Base-by-base conservation (phyloP, 2,113 vertebrate species). In the Scomber japonicus region DNA sequence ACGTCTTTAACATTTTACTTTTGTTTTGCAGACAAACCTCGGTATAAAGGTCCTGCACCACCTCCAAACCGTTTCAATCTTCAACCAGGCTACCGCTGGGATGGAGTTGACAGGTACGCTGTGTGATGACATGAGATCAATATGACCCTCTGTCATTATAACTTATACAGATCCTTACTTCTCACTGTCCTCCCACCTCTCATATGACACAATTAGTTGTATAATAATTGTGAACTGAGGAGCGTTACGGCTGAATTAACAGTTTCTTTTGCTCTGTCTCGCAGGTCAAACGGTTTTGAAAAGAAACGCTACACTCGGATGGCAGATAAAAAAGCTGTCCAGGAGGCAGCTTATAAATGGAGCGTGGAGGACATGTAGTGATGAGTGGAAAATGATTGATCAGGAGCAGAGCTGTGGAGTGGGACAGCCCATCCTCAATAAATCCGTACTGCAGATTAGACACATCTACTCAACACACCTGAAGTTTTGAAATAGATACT, bases 271-370 rank as follows among this genome's bases (percentile, higher is more conserved):
- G 4, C 61, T 11, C 4, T 82, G 3, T 81, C 31, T 60, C 10
- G 0, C 78, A 99, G 98, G 93, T 99, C 98, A 71, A 99, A 97
- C 5, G 98, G 98, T 2, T 99, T 99, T 78, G 98, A 99, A 86
- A 94, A 98, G 93, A 96, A 97, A 90, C 95, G 95, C 83, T 99
- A 97, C 73, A 93, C 88, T 35, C 90, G 98, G 67, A 94, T 97
- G 0, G 93, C 97, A 27, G 96, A 97, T 87, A 97, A 96, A 93
- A 98, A 97, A 87, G 97, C 98, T 0, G 87, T 95, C 3, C 96
- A 99, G 88, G 97, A 99, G 72, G 91, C 95, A 0, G 98, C 98
- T 0, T 99, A 99, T 90, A 99, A 99, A 84, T 99, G 98, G 98
- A 99, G 98, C 0, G 97, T 99, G 3, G 98, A 99, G 89, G 98